Evolutionary conservation across 2,797 vertebrate species (phyloP).

Genomic region (Erethizon dorsatum): DNA sequence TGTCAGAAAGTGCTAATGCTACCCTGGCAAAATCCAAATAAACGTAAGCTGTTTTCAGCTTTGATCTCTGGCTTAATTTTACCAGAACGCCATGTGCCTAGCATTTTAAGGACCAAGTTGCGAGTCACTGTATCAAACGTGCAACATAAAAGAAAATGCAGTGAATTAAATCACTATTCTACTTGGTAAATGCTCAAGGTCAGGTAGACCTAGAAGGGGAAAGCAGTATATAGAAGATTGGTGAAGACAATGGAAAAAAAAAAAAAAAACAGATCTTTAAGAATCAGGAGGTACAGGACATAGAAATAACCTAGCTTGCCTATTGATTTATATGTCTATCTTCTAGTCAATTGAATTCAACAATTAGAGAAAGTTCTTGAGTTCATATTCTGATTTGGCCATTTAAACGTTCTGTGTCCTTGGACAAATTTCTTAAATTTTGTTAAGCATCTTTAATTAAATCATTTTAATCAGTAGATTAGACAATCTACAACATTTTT

Average conservation of each 20-base stretch:
- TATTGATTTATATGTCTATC: neutral
- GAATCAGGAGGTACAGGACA: neutral
- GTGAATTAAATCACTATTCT: constrained; percentile 42
- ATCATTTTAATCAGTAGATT: neutral
- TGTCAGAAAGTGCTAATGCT: constrained; percentile 75
- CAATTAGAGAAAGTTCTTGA: neutral
- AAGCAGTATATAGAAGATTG: neutral
- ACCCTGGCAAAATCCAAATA: constrained; percentile 79
- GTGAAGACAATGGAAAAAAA: neutral
- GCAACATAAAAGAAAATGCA: constrained; percentile 71
- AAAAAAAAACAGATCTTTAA: neutral
- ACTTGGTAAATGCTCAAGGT: constrained; percentile 67
- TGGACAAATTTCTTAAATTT: constrained; percentile 20
- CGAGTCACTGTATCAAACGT: constrained; percentile 56
- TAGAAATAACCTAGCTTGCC: neutral
- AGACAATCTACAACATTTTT: neutral
- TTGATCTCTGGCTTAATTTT: constrained; percentile 83
- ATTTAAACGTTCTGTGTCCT: neutral
- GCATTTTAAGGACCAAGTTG: constrained; percentile 66
- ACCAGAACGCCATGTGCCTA: constrained; percentile 40
- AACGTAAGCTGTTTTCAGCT: constrained; percentile 81
- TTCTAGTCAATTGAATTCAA: neutral
- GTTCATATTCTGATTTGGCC: neutral
- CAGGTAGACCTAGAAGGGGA: neutral
- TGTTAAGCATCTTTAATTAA: neutral